These are phyloP conservation scores for Oasisia sp. DNA, from an alignment of 2,888 invertebrate genomes.

Conservation along the genomic window DNA sequence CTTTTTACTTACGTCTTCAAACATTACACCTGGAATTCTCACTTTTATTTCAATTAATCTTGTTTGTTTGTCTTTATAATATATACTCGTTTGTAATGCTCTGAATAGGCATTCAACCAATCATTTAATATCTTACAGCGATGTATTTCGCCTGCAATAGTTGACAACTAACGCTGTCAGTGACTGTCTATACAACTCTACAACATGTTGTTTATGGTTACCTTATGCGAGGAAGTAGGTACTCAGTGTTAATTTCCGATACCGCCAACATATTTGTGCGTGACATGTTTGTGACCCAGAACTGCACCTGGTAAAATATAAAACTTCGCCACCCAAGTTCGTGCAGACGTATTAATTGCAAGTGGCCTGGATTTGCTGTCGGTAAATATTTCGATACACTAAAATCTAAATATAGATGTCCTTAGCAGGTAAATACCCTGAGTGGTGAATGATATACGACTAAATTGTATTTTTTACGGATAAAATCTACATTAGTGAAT, in stretches of 20 bases:
- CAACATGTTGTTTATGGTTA: background rate
- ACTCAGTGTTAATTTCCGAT: background rate
- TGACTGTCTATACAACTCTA: background rate
- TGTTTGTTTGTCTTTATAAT: background rate
- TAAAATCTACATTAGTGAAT: constrained; percentile 17
- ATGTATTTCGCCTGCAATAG: background rate
- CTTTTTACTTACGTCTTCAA: too few relatives aligned
- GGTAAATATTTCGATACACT: background rate
- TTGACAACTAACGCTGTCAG: background rate
- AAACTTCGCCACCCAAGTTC: background rate
- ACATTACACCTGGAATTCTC: too few relatives aligned
- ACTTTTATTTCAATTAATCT: too few relatives aligned
- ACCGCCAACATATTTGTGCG: background rate
- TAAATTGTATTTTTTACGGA: background rate
- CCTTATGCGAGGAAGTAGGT: background rate
- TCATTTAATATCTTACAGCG: background rate
- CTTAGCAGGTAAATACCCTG: background rate
- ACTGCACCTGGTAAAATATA: background rate
- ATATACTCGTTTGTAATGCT: too few relatives aligned
- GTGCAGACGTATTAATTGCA: background rate
- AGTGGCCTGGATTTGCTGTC: background rate
- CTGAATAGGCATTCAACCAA: too few relatives aligned
- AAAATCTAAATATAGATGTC: background rate
- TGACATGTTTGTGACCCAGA: background rate
- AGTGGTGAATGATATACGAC: background rate